Evolutionary conservation across 2,113 vertebrate species (phyloP), one percentile per base, ranked within the genome.

Genomic region (Ptychochromis oligacanthus): DNA sequence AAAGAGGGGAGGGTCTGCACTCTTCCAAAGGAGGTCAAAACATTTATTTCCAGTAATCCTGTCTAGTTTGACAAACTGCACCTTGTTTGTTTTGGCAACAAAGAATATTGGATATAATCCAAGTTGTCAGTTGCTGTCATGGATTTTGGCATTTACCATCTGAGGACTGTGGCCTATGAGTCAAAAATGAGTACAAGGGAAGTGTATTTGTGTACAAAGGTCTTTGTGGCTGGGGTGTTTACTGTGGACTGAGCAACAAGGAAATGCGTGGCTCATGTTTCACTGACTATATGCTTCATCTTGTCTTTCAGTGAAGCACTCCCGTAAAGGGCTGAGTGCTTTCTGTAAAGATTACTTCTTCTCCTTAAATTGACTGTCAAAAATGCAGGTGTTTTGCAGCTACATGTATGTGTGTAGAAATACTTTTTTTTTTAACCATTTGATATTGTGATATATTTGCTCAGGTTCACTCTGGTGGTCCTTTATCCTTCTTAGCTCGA

Each of bases 201-300:
- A 1, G 11, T 31, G 26, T 3, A 52, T 72, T 72, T 72, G 46
- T 54, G 67, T 72, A 54, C 46, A 54, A 34, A 3, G 26, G 67
- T 54, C 67, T 72, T 72, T 72, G 46, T 72, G 67, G 67, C 26
- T 34, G 26, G 31, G 26, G 26, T 72, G 67, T 72, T 72, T 72
- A 72, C 67, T 4, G 11, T 54, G 46, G 31, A 72, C 18, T 11
- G 34, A 54, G 18, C 52, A 72, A 54, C 46, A 72, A 72, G 67
- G 46, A 72, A 72, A 72, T 34, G 46, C 26, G 34, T 1, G 11
- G 46, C 67, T 72, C 26, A 7, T 72, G 1, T 72, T 54, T 54
- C 67, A 54, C 46, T 54, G 18, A n/a, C 67, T 72, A 54, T 54
- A 26, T 54, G 46, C 31, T 54, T 54, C 46, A 2, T 17, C 67